Evolutionary conservation across 2,888 invertebrate genomes (phyloP), one percentile per base, ranked within the genome.

Genomic region (Drosophila macrothrix): DNA sequence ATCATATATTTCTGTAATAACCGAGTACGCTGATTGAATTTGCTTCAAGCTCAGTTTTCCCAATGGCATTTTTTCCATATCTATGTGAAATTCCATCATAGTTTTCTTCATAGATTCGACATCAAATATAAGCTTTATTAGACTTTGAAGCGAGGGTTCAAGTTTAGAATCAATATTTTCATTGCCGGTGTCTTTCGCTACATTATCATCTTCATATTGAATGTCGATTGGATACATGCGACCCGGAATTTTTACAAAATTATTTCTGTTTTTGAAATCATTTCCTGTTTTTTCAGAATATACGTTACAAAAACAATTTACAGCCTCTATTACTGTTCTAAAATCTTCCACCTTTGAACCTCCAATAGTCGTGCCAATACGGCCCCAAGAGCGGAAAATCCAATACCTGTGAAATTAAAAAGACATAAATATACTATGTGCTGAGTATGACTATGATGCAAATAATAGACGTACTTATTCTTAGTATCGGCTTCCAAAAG

Each of bases 31-130:
- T 41, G 95, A 94, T 90, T 97, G 96, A 67, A 99, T 96, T 94
- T 99, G 98, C 65, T 96, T 96, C 92, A 97, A 96, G 3, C 98
- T 98, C 16, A 99, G 93, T 94, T 99, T 99, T 29, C 99, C 99
- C 12, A 99, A 94, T 0, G 99, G 99, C 99, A 99, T 99, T 94
- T 99, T 99, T 76, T 98, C 98, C 85, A 97, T 95, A 93, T 99
- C 99, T 82, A 99, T 94, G 94, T 99, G 98, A 93, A 98, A 99
- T 92, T 99, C 98, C 91, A 97, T 93, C 95, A 99, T 96, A 0
- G 97, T 96, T 92, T 96, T 96, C 92, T 98, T 98, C 99, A 99
- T 99, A 10, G 94, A 94, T 70, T 97, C 95, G 0, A 99, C 95
- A 92, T 99, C 98, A 93, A 99, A 99, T 69, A 99, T 96, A 82